These are phyloP conservation scores for Acanthis flammea DNA, from an alignment of 2,797 vertebrate species.

Conservation along the genomic window DNA sequence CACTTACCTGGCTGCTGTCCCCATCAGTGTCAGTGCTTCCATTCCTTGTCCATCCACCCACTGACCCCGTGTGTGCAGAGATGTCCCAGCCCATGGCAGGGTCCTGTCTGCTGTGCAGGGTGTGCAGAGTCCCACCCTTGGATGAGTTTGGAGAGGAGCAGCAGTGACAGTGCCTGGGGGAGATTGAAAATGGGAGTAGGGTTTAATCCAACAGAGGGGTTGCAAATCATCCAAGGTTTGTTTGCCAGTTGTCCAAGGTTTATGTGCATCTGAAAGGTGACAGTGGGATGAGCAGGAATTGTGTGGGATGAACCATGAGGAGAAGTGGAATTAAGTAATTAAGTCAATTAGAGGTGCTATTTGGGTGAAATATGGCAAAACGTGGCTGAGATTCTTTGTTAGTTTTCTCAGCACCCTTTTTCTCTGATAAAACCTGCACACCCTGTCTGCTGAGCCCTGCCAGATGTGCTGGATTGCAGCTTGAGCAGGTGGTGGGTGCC, in stretches of 20 bases:
- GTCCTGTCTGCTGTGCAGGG: rapidly evolving
- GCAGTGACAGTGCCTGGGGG: background rate
- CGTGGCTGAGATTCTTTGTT: background rate
- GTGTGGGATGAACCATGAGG: background rate
- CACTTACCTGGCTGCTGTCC: background rate
- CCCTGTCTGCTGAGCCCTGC: background rate
- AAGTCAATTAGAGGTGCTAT: background rate
- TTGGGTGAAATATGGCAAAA: background rate
- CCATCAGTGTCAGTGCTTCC: background rate
- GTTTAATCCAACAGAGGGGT: background rate
- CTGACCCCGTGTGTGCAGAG: background rate
- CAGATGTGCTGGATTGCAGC: background rate
- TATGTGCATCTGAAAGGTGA: rapidly evolving
- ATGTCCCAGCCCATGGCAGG: background rate
- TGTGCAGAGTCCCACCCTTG: too few species aligned
- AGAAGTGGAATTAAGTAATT: background rate
- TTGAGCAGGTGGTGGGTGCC: background rate
- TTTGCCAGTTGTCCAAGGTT: background rate
- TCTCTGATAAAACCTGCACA: background rate
- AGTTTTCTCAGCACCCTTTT: background rate
- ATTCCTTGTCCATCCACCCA: background rate
- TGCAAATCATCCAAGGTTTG: background rate
- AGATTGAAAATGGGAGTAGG: background rate
- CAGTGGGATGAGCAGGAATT: background rate
- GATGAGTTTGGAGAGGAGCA: too few species aligned